A percentile compares a stretch with the other conserved stretches of the same genome.
phyloP scores from a whole-genome alignment of 64 coral and sea anemone species.

The Catalaphyllia jardinei region DNA sequence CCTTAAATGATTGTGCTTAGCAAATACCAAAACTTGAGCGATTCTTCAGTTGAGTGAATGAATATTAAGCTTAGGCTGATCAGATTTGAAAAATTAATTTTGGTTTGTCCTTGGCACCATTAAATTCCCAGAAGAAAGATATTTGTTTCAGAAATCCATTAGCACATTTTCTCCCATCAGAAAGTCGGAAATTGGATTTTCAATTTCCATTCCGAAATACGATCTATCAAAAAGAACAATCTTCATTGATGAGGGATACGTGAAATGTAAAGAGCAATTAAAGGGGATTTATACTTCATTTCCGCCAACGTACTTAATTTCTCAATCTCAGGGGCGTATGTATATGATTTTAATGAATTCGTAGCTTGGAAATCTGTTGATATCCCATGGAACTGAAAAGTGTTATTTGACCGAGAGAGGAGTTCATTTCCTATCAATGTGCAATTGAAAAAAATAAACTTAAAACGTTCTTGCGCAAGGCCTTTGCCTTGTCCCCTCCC shows the following conservation, averaged over 20 bases:
- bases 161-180: neutral
- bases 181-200: slow-evolving; percentile 45
- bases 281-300: slow-evolving; percentile 21
- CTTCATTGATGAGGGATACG: slow-evolving; percentile 20
- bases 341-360: slow-evolving; percentile 23
- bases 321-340: neutral
- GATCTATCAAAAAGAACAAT: slow-evolving; percentile 38
- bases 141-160: slow-evolving; percentile 28
- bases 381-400: slow-evolving; percentile 41
- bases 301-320: slow-evolving; percentile 30
- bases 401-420: slow-evolving; percentile 16
- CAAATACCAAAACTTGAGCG: neutral
- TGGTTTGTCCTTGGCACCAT: neutral
- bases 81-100: slow-evolving; percentile 3
- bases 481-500: slow-evolving; percentile 4
- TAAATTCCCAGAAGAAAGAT: slow-evolving; percentile 20
- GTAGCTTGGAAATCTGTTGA: slow-evolving; percentile 19
- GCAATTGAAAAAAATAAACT: slow-evolving; percentile 23
- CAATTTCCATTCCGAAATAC: slow-evolving; percentile 40
- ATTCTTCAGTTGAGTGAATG: neutral
- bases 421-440: slow-evolving; percentile 38
- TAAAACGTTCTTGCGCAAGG: neutral
- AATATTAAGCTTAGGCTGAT: neutral
- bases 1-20: neutral
- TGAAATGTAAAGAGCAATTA: slow-evolving; percentile 48